phyloP scores from a whole-genome alignment of 1,140 invertebrate genomes.

The fruit fly (Drosophila melanogaster) region DNA sequence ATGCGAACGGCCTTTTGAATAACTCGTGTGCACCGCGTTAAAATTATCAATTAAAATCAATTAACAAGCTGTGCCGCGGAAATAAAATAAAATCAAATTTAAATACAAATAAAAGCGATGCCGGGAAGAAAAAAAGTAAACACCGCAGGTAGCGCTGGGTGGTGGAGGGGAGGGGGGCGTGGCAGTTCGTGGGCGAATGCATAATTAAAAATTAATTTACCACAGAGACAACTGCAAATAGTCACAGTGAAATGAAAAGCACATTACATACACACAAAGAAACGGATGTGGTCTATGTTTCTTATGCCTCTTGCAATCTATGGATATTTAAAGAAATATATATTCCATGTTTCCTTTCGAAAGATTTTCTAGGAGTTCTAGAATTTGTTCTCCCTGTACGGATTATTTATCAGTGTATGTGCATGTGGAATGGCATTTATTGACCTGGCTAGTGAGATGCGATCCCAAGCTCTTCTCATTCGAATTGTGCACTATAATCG shows the following conservation, averaged over 20 bases:
- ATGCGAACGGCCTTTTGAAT: slow-evolving; percentile 26
- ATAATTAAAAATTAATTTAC: slow-evolving; percentile 80
- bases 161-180: not conserved
- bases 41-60: slow-evolving; percentile 79
- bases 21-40: slow-evolving; percentile 30
- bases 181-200: slow-evolving; percentile 4
- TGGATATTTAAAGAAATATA: not conserved
- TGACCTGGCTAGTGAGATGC: slow-evolving; percentile 18
- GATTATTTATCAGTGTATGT: not conserved
- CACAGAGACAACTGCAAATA: slow-evolving; percentile 36
- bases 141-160: slow-evolving; percentile 37
- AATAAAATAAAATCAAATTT: slow-evolving; percentile 41
- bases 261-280: slow-evolving; percentile 12
- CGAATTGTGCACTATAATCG: slow-evolving; percentile 15
- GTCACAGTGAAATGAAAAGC: slow-evolving; percentile 26
- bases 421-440: slow-evolving; percentile 11
- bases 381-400: not conserved
- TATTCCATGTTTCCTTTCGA: too few relatives aligned
- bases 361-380: not conserved
- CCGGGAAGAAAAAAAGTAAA: slow-evolving; percentile 75
- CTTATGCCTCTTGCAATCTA: too few relatives aligned
- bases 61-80: slow-evolving; percentile 30
- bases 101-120: slow-evolving; percentile 49
- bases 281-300: not conserved
- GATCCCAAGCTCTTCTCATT: not conserved